Evolutionary conservation across 2,888 invertebrate species (phyloP), one percentile per base, ranked within the genome.

Genomic region (Caenorhabditis auriculariae): DNA sequence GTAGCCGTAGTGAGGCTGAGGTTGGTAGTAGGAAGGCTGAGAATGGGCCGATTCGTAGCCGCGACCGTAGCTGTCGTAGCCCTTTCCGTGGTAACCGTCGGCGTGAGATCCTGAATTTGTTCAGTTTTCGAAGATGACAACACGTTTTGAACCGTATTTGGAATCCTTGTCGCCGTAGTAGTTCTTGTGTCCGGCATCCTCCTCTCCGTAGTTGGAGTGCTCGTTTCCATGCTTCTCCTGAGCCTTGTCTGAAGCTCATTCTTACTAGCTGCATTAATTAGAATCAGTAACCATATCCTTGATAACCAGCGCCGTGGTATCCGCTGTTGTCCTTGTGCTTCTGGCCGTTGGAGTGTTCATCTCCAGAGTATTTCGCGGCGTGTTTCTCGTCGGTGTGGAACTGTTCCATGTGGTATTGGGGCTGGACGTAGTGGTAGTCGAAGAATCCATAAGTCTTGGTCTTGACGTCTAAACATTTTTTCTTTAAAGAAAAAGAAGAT

Each of bases 321-420:
- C 61, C 60, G 49, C 62, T 66, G 42, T 62, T 51, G 43, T 61
- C 66, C 42, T 71, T 63, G 55, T 69, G 66, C 45, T 66, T 55
- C 39, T 66, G 63, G 59, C 69, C 69, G n/a, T 60, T 59, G 27
- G 48, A 54, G 59, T 74, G 74, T 43, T 60, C 68, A 54, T 73
- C 74, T 39, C 57, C 66, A 26, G 66, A 72, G 57, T 73, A 72
- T 50, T 70, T 72, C 59, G 69, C 67, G 53, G 70, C 71, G 65
- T 75, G 74, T 45, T 74, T 71, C 65, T 75, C 75, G 48, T 75
- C 73, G 41, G 69, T 67, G 58, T 73, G 74, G 65, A 70, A 75
- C 54, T 75, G 66, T 58, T 75, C 75, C 56, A 72, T 60, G 54
- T 74, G 75, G 64, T 73, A 75, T 54, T 75, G 75, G 35, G 75